Base-by-base conservation (phyloP, 2,797 vertebrate genomes). In the Smutsia gigantea region DNA sequence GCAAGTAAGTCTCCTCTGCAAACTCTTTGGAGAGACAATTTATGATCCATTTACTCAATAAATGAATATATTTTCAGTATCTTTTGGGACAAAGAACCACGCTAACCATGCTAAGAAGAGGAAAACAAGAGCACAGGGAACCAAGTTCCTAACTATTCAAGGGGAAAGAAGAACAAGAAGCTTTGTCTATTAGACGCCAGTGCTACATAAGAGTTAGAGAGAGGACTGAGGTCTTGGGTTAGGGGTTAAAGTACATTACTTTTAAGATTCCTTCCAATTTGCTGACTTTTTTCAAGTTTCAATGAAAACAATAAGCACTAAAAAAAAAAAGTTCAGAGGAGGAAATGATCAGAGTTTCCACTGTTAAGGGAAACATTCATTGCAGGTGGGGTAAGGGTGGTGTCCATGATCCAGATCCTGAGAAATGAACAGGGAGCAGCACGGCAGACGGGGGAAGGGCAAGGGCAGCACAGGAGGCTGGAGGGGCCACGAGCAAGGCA, bases 21-120 rank as follows among this genome's bases (percentile, higher is more conserved):
- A 94, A 90, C 23, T 78, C 39, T 90, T 31, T n/a, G 42, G 42
- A 79, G 29, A 90, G 63, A 92, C 77, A 92, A 66, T 87, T 87
- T 61, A 71, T 29, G 34, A 86, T 69, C 90, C 63, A 78, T 49
- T 81, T 77, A 93, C n/a, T 94, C 31, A 59, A 78, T 68, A 72
- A 82, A 37, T 55, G 18, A 94, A 63, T 66, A 27, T 55, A 63
- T 87, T 92, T 93, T 96, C 57, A 89, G 42, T 64, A 15, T 96
- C 34, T 93, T 93, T 83, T 69, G 37, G 37, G 63, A 66, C 21
- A 94, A 69, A 63, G 25, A 92, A 75, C 25, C 37, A 87, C 46
- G 57, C 14, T 71, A 59, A 94, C 46, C 25, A 87, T 59, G 27
- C 25, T 46, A 63, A 92, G n/a, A 86, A 64, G 39, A 86, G 42